A percentile compares a stretch with the other conserved stretches of the same genome.
These are phyloP conservation scores for Hyles euphorbiae DNA, from an alignment of 1,140 invertebrate genomes.

Conservation along the genomic window DNA sequence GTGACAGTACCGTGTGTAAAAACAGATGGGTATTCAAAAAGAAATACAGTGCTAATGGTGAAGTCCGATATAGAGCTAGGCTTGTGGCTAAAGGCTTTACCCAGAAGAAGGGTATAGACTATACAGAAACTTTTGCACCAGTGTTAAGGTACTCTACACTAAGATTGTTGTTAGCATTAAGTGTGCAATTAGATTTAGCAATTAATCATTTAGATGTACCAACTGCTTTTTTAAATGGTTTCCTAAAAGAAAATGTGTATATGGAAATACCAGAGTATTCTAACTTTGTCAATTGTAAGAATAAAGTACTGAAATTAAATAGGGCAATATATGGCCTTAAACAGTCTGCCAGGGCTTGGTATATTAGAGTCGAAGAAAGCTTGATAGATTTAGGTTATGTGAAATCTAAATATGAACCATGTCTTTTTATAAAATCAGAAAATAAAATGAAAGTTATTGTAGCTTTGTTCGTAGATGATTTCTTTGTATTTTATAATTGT, in stretches of 20 bases:
- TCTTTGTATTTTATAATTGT: constrained; percentile 12
- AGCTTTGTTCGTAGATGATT: constrained; percentile 10
- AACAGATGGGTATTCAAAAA: constrained; percentile 21
- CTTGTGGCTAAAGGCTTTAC: constrained; percentile 17
- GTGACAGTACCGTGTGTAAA: constrained; percentile 4
- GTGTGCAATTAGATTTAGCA: constrained; percentile 5
- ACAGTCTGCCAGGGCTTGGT: constrained; percentile 14
- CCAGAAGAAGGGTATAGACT: constrained; percentile 6
- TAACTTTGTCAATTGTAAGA: constrained; percentile 6
- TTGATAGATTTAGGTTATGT: constrained; percentile 14
- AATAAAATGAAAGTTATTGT: constrained; percentile 7
- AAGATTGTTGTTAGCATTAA: constrained; percentile 10
- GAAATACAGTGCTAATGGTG: constrained; percentile 11
- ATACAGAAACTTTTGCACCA: constrained; percentile 13
- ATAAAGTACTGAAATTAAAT: constrained; percentile 12
- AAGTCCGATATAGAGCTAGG: constrained; percentile 15
- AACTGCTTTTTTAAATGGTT: constrained; percentile 12
- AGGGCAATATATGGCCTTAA: constrained; percentile 16
- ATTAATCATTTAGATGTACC: constrained; percentile 13
- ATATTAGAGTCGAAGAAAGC: constrained; percentile 11
- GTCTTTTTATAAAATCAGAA: constrained; percentile 13
- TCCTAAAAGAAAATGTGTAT: constrained; percentile 9
- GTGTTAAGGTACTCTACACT: constrained; percentile 11
- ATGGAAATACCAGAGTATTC: constrained; percentile 11
- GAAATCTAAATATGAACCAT: constrained; percentile 18